Evolutionary conservation across 2,797 vertebrate species (phyloP).

Genomic region (Protonibea diacanthus): DNA sequence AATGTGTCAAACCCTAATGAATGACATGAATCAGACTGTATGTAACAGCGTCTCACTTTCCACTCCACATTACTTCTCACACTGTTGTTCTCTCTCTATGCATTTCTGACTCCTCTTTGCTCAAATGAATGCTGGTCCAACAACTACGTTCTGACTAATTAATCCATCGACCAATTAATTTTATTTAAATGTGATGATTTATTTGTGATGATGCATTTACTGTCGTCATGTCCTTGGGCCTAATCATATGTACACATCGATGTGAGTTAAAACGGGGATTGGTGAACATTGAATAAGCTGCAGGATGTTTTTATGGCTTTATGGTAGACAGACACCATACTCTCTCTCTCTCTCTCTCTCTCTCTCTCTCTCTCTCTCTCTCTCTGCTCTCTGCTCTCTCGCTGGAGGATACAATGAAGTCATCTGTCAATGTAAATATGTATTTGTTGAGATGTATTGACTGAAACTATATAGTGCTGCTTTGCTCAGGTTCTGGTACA

Average conservation of each 20-base stretch:
- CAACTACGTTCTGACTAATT: constrained; percentile 49
- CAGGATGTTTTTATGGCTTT: constrained; percentile 52
- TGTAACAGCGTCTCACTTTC: constrained; percentile 49
- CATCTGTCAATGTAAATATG: constrained; percentile 72
- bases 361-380: constrained; percentile 32
- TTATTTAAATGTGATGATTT: constrained; percentile 64
- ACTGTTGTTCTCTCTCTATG: constrained; percentile 68
- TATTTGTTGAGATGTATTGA: constrained; percentile 63
- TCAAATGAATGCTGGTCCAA: constrained; percentile 60
- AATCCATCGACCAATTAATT: constrained; percentile 69
- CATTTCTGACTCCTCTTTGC: constrained; percentile 63
- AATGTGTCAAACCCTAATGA: constrained; percentile 37
- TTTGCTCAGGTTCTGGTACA: constrained; percentile 72
- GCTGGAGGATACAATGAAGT: constrained; percentile 52
- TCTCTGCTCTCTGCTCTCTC: constrained; percentile 31
- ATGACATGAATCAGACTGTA: constrained; percentile 53
- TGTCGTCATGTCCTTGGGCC: constrained; percentile 53
- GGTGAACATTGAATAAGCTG: constrained; percentile 36
- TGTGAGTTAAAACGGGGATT: constrained; percentile 29
- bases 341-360: constrained; percentile 29
- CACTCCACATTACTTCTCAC: constrained; percentile 40
- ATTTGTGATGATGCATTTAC: constrained; percentile 60
- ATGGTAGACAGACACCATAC: constrained; percentile 37
- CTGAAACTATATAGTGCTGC: constrained; percentile 55
- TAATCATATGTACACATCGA: constrained; percentile 51